Conservation (phyloP, 1,140 invertebrate genomes). For the Ruditapes philippinarum region DNA sequence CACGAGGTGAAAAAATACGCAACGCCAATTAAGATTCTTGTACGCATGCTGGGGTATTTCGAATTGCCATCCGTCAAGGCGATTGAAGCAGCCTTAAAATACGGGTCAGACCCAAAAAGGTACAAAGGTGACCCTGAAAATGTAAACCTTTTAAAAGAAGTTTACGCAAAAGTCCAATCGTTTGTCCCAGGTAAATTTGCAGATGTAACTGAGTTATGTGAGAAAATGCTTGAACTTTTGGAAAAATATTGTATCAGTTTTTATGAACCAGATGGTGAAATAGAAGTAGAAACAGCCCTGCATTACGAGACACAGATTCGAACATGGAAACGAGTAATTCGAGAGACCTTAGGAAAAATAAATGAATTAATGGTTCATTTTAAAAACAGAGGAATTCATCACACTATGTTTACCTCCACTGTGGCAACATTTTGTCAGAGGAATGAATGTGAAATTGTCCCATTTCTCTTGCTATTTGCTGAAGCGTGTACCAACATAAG, state of each 20-base stretch:
- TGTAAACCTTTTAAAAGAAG: conserved; percentile 70
- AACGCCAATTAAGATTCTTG: conserved; percentile 69
- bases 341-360: conserved; percentile 62
- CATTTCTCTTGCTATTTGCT: conserved; percentile 79
- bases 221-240: conserved; percentile 65
- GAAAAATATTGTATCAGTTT: conserved; percentile 80
- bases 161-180: conserved; percentile 67
- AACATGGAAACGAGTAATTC: conserved; percentile 66
- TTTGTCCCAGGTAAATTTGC: conserved; percentile 70
- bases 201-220: conserved; percentile 55
- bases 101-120: conserved; percentile 59
- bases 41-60: conserved; percentile 69
- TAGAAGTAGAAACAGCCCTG: conserved; percentile 73
- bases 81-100: conserved; percentile 70
- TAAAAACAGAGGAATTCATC: conserved; percentile 49
- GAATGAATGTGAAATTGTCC: conserved; percentile 72
- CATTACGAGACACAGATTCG: conserved; percentile 76
- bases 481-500: conserved; percentile 78
- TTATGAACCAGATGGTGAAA: conserved; percentile 71
- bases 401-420: conserved; percentile 62
- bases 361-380: conserved; percentile 47
- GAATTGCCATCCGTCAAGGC: conserved; percentile 67
- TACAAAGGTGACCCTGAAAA: conserved; percentile 71
- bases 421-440: conserved; percentile 70
- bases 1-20: conserved; percentile 71